Evolutionary conservation across 2,888 invertebrate genomes (phyloP), one percentile per base, ranked within the genome.

Genomic region (Spialia ferax): DNA sequence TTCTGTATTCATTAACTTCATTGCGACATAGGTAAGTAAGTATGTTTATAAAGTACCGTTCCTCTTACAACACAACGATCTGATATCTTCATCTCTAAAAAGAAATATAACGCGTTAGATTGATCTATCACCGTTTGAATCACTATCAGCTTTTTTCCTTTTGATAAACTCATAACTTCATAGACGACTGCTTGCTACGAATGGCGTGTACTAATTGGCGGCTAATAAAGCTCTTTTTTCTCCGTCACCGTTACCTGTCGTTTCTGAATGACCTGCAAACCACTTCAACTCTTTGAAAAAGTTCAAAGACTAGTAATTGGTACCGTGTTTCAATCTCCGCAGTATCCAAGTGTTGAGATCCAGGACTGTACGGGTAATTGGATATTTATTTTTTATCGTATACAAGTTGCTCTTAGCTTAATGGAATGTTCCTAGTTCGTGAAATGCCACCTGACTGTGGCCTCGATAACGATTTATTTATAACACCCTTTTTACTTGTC

Each of bases 401-500:
- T 15, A 29, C 15, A 59, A 22, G 38, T 60, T 23, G 15, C 42
- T 45, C 42, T 45, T 42, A n/a, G n/a, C 52, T 55, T 54, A 54
- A 60, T 52, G 68, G 69, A 67, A 73, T 71, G 68, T 67, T 62
- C 64, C 54, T 65, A 77, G 86, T 78, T 87, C 86, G 88, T 88
- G 88, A 86, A 87, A 87, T 85, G 84, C 79, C 80, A 79, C 70
- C 72, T 72, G 66, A 73, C 75, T 70, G 70, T 71, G 70, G 69
- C 68, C 66, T 63, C 69, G 65, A 73, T 73, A 69, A 73, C 66
- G 65, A 71, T 69, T 73, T 77, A 77, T 79, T 79, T 80, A 76
- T 77, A 71, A 70, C 61, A 63, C 66, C 45, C 66, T 67, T 35
- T 64, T 59, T 55, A 67, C 29, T 54, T 55, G 45, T 45, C 32